Evolutionary conservation across 2,797 vertebrate genomes (phyloP).

Genomic region (Lerista edwardsae): DNA sequence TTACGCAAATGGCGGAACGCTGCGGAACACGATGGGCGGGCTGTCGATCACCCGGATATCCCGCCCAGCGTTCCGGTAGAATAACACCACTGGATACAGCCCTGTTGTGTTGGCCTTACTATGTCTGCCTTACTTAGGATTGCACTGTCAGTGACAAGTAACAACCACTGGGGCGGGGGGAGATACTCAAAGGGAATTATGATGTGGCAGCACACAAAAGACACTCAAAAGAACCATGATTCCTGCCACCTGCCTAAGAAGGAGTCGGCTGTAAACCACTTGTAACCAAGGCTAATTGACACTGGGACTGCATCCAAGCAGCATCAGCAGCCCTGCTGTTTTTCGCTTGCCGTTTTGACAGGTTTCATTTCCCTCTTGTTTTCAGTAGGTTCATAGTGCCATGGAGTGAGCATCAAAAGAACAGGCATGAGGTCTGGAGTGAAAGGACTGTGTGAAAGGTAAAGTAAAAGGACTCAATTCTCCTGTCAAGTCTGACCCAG

Average conservation of each 20-base stretch:
- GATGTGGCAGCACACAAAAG: background rate
- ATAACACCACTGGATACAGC: too few species aligned
- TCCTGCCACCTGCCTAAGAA: constrained; percentile 4
- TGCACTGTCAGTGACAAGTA: constrained; percentile 6
- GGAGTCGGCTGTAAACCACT: constrained; percentile 8
- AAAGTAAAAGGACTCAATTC: too few species aligned
- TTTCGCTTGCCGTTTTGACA: background rate
- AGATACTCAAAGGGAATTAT: constrained; percentile 12
- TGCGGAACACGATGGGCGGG: too few species aligned
- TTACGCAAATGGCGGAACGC: too few species aligned
- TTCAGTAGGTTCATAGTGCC: background rate
- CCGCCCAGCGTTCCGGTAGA: too few species aligned
- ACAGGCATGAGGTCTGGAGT: background rate
- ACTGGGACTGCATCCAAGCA: constrained; percentile 25
- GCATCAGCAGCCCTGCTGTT: background rate
- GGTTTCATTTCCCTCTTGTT: background rate
- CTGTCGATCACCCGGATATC: too few species aligned
- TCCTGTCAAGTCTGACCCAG: too few species aligned
- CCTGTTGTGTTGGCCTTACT: too few species aligned
- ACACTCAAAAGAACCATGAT: constrained; percentile 30
- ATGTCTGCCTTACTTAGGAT: too few species aligned
- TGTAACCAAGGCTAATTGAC: constrained; percentile 28
- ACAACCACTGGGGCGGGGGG: background rate
- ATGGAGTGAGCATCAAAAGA: background rate
- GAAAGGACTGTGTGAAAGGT: too few species aligned